Percentiles rank a stretch among this genome's conserved stretches.
These are phyloP conservation scores for Agonopterix heracliana DNA, from an alignment of 2,888 invertebrate genomes.

Conservation along the genomic window DNA sequence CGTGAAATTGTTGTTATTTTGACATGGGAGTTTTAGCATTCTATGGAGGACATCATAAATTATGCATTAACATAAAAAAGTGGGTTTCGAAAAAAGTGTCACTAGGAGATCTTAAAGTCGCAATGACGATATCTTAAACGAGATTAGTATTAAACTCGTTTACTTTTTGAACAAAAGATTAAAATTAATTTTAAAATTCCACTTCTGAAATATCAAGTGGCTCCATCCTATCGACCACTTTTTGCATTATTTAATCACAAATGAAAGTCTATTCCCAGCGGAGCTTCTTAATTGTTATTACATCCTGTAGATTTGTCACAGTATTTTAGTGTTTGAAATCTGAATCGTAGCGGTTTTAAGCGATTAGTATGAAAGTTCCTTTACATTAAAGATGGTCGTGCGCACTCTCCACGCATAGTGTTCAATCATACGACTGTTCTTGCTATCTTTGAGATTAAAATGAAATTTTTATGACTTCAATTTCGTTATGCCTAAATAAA, in stretches of 20 bases:
- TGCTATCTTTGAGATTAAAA: conserved; percentile 68
- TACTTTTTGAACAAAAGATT: no score
- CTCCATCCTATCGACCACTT: neutral
- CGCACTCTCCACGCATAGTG: conserved; percentile 48
- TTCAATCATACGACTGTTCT: conserved; percentile 66
- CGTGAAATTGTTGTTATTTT: no score
- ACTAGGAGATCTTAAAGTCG: no score
- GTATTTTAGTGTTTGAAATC: neutral
- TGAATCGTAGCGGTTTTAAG: no score
- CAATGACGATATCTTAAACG: no score
- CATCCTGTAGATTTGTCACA: neutral
- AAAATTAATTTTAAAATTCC: neutral
- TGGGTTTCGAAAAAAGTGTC: no score
- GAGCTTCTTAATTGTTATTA: neutral
- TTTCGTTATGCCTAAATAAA: conserved; percentile 46
- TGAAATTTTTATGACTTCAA: conserved; percentile 67
- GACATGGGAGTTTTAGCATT: no score
- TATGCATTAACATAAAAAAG: no score
- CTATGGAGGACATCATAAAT: no score
- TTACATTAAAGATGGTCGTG: conserved; percentile 40
- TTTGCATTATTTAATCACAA: neutral
- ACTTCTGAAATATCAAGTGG: neutral
- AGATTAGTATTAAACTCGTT: no score
- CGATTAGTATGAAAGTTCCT: conserved; percentile 28
- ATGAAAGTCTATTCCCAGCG: neutral